Percentiles rank a stretch among this genome's conserved stretches.
These are phyloP conservation scores for Erethizon dorsatum DNA, from an alignment of 2,797 vertebrate species.

Conservation along the genomic window DNA sequence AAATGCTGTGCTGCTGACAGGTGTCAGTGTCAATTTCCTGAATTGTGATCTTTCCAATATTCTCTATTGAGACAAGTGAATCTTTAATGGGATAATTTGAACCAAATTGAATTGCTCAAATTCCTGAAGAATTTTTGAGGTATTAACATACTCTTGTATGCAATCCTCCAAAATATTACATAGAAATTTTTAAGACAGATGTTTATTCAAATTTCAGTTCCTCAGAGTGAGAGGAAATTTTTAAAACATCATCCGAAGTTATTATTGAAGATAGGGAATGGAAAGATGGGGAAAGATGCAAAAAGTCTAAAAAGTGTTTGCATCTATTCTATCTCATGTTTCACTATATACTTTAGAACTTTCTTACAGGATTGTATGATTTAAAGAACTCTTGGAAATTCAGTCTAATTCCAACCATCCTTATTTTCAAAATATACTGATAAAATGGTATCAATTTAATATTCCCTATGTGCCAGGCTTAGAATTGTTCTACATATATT, in stretches of 20 bases:
- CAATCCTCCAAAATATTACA: not conserved
- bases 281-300: not conserved
- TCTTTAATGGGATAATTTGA: not conserved
- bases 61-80: not conserved
- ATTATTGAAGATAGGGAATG: not conserved
- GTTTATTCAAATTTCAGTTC: conserved; percentile 32
- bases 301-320: not conserved
- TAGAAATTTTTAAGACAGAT: not conserved
- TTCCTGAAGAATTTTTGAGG: not conserved
- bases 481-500: not conserved
- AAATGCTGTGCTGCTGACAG: not conserved
- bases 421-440: conserved; percentile 17
- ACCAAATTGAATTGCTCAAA: not conserved
- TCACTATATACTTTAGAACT: not conserved
- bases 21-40: not conserved
- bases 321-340: not conserved
- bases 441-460: not conserved
- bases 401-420: not conserved
- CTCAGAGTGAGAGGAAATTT: not conserved
- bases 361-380: not conserved
- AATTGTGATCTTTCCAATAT: not conserved
- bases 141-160: not conserved
- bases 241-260: not conserved
- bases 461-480: not conserved
- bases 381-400: conserved; percentile 31